A percentile compares a stretch with the other conserved stretches of the same genome.
Conservation (phyloP, 1,140 invertebrate species). For the Ruditapes philippinarum region DNA sequence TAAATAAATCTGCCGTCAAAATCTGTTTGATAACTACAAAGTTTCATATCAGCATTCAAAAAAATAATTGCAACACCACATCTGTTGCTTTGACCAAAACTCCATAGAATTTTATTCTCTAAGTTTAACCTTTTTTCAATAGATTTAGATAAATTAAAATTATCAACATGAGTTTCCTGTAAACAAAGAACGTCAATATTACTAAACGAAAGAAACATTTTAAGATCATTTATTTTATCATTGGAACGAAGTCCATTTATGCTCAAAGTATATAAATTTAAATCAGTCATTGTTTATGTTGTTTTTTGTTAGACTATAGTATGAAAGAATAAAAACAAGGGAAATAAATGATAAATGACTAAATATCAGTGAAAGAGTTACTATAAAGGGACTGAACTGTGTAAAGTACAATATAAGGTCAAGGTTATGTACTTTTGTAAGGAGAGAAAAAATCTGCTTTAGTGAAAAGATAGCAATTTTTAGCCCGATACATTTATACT, state of each 20-base stretch:
- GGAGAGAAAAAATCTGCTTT: too few relatives aligned
- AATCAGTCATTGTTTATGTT: constrained; percentile 39
- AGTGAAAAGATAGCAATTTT: too few relatives aligned
- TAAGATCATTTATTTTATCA: background rate
- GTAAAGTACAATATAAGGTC: too few relatives aligned
- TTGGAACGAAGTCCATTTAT: constrained; percentile 45
- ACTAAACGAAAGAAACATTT: background rate
- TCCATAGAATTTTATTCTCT: background rate
- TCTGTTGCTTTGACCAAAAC: background rate
- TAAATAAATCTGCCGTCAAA: constrained; percentile 67
- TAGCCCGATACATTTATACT: too few relatives aligned
- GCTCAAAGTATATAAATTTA: constrained; percentile 38
- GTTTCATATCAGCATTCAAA: background rate
- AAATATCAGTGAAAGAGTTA: too few relatives aligned
- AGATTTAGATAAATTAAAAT: background rate
- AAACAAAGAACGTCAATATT: constrained; percentile 29
- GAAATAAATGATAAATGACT: too few relatives aligned
- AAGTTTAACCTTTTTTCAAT: background rate
- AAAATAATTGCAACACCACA: constrained; percentile 42
- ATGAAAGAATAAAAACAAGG: too few relatives aligned
- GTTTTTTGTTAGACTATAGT: too few relatives aligned
- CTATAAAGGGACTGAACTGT: too few relatives aligned
- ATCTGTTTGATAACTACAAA: constrained; percentile 58
- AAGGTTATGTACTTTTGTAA: too few relatives aligned
- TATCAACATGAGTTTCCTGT: constrained; percentile 38